Conservation (phyloP, 2,797 vertebrate species). For the Halcyon badia region DNA sequence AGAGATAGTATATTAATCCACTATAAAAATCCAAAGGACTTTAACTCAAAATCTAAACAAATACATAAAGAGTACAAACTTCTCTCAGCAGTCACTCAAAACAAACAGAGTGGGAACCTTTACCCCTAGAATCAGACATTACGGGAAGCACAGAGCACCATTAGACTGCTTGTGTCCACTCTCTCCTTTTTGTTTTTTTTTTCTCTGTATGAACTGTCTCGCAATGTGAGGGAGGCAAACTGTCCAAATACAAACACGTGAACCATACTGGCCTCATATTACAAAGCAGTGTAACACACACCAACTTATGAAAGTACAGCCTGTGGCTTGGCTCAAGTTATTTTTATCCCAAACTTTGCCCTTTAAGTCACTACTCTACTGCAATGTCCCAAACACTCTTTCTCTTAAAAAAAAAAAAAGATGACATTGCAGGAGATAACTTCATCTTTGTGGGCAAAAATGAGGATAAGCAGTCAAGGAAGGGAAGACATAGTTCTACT, state of each 20-base stretch:
- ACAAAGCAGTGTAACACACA: slow-evolving; percentile 26
- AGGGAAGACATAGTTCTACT: background rate
- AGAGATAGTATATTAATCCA: background rate
- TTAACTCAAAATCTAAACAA: background rate
- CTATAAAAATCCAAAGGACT: background rate
- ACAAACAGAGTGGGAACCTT: background rate
- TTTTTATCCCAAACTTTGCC: slow-evolving; percentile 49
- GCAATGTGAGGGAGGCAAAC: background rate
- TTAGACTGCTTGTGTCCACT: no score
- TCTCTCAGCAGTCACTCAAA: background rate
- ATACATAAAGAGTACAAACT: background rate
- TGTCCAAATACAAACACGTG: background rate
- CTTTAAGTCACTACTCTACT: slow-evolving; percentile 6
- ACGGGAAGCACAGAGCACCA: background rate
- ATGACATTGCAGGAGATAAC: background rate
- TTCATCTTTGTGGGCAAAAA: background rate
- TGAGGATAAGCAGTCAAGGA: background rate
- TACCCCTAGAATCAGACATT: background rate
- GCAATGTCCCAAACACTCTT: background rate
- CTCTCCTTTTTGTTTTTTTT: background rate
- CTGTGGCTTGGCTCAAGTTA: background rate
- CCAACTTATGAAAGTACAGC: background rate
- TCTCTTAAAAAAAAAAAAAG: background rate
- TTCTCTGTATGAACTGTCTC: background rate
- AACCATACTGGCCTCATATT: background rate